Evolutionary conservation across 2,113 vertebrate genomes (phyloP).

Genomic region (Phalacrocorax carbo): DNA sequence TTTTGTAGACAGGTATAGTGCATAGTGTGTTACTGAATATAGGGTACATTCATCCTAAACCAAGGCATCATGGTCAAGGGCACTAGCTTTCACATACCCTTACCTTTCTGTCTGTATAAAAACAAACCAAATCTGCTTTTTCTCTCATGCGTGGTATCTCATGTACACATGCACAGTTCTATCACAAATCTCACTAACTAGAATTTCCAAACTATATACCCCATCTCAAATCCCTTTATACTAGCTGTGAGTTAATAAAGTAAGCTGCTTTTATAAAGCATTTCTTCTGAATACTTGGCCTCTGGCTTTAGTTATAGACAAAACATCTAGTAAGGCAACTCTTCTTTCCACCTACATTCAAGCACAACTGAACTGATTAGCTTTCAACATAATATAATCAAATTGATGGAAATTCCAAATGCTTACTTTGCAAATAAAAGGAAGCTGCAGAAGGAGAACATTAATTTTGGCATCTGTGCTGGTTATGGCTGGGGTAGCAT

Average conservation of each 20-base stretch:
- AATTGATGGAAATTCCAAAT: conserved; percentile 38
- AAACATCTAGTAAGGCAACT: background rate
- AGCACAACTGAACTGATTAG: conserved; percentile 34
- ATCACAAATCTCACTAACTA: background rate
- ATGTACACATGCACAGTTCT: background rate
- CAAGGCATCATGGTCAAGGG: background rate
- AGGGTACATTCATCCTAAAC: background rate
- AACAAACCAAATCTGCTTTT: background rate
- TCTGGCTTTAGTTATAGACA: background rate
- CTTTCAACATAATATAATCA: conserved; percentile 25
- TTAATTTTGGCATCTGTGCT: conserved; percentile 48
- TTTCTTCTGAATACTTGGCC: background rate
- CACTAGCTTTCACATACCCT: background rate
- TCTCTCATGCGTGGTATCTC: background rate
- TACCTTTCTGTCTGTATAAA: background rate
- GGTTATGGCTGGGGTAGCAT: background rate
- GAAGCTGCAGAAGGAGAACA: conserved; percentile 35
- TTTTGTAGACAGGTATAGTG: background rate
- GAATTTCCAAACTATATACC: background rate
- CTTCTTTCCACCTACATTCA: background rate
- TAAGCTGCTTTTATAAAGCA: background rate
- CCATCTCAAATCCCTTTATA: background rate
- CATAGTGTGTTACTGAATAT: background rate
- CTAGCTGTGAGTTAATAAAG: background rate
- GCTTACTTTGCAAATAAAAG: conserved; percentile 68